These are phyloP conservation scores for Petaurus breviceps DNA, from an alignment of 2,113 vertebrate genomes.

Conservation along the genomic window DNA sequence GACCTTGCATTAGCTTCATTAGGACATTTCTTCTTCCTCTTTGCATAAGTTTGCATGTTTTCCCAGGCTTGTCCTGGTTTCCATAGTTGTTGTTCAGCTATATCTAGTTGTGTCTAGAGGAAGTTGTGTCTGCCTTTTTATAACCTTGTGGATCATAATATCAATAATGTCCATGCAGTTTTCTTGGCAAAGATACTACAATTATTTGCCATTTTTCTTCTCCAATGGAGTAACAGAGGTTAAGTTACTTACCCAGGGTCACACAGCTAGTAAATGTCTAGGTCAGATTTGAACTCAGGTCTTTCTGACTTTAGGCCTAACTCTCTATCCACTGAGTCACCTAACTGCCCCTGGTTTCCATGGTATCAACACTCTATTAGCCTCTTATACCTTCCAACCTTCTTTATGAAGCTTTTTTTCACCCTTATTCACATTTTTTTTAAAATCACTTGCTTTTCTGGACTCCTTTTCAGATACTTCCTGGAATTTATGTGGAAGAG, in stretches of 20 bases:
- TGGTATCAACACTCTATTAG: background rate
- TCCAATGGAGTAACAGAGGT: background rate
- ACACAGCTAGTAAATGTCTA: background rate
- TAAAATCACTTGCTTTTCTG: background rate
- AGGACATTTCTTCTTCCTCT: too few species aligned
- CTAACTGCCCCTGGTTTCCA: background rate
- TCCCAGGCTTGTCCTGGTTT: too few species aligned
- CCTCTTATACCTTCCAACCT: background rate
- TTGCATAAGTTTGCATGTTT: too few species aligned
- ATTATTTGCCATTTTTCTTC: too few species aligned
- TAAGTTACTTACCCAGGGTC: background rate
- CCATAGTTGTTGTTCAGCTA: too few species aligned
- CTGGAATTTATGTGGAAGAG: background rate
- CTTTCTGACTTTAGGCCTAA: background rate
- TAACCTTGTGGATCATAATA: too few species aligned
- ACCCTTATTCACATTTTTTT: background rate
- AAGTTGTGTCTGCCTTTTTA: too few species aligned
- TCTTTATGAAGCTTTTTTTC: background rate
- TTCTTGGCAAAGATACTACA: too few species aligned
- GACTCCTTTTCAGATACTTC: background rate
- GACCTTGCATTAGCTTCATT: too few species aligned
- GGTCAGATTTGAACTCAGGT: background rate
- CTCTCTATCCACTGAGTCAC: background rate
- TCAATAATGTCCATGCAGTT: too few species aligned
- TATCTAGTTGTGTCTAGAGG: too few species aligned